Evolutionary conservation across 2,113 vertebrate genomes (phyloP).

Genomic region (Lonchura striata): DNA sequence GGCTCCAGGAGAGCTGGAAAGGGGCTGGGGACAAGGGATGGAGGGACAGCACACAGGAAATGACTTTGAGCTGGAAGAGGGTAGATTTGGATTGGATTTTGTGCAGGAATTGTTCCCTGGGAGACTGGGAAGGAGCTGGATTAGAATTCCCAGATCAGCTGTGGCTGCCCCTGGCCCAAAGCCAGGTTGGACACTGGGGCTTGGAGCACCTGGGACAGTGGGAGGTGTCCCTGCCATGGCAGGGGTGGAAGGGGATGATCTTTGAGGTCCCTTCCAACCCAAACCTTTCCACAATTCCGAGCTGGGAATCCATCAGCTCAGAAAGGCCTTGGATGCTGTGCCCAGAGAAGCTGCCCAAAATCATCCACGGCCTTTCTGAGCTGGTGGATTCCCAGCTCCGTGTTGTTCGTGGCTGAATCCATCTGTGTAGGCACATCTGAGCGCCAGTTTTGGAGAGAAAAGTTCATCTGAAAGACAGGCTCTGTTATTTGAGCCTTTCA

Average conservation of each 20-base stretch:
- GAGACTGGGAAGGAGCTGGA: accelerated
- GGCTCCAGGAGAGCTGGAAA: not conserved
- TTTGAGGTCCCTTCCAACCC: not conserved
- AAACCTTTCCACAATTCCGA: not conserved
- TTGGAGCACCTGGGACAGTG: not conserved
- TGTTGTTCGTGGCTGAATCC: not conserved
- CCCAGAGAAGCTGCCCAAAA: not conserved
- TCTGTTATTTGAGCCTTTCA: not conserved
- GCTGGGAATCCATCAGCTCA: not conserved
- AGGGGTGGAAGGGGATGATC: accelerated
- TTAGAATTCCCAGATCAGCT: not conserved
- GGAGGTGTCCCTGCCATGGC: not conserved
- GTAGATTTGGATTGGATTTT: accelerated
- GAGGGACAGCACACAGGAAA: not conserved
- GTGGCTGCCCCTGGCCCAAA: not conserved
- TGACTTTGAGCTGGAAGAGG: too few species aligned
- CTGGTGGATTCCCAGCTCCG: not conserved
- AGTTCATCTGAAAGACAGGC: not conserved
- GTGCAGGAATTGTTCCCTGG: not conserved
- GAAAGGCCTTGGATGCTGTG: not conserved
- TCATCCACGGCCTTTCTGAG: not conserved
- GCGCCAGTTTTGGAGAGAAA: not conserved
- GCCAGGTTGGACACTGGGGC: too few species aligned
- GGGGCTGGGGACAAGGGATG: not conserved
- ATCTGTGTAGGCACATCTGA: not conserved